Evolutionary conservation across 2,797 vertebrate genomes (phyloP).

Genomic region (Eospalax fontanierii): DNA sequence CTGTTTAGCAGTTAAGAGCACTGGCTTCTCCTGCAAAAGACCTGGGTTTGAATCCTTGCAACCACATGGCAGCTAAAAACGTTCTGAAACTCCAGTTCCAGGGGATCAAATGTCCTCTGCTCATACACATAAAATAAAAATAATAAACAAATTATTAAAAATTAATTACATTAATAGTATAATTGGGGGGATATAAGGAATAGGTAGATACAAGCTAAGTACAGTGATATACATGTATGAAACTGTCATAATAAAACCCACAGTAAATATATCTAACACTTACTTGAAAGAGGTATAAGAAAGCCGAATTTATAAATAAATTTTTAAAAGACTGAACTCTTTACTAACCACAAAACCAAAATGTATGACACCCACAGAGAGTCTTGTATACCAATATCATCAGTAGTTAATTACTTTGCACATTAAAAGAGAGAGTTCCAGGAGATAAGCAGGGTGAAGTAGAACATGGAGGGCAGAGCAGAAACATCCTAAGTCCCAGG

Average conservation of each 20-base stretch:
- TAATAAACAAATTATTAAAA: no score
- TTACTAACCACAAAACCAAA: constrained; percentile 62
- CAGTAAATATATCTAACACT: constrained; percentile 61
- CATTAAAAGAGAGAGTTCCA: neutral
- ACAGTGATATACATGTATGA: neutral
- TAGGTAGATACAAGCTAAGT: neutral
- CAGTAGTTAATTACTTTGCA: neutral
- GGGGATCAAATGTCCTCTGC: no score
- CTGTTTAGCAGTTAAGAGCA: no score
- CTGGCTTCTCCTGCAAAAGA: no score
- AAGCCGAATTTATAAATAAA: constrained; percentile 66
- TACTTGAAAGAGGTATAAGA: constrained; percentile 38
- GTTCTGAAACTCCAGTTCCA: no score
- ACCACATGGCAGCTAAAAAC: no score
- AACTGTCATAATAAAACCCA: neutral
- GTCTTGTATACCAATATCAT: neutral
- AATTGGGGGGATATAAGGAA: no score
- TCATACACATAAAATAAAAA: no score
- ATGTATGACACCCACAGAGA: neutral
- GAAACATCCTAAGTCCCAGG: neutral
- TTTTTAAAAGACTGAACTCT: constrained; percentile 68
- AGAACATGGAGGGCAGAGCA: neutral
- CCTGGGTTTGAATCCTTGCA: no score
- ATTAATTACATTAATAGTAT: no score
- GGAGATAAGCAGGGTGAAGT: neutral